These are phyloP conservation scores for Tokudaia muenninki DNA, from an alignment of 2,797 vertebrate genomes.

Conservation along the genomic window DNA sequence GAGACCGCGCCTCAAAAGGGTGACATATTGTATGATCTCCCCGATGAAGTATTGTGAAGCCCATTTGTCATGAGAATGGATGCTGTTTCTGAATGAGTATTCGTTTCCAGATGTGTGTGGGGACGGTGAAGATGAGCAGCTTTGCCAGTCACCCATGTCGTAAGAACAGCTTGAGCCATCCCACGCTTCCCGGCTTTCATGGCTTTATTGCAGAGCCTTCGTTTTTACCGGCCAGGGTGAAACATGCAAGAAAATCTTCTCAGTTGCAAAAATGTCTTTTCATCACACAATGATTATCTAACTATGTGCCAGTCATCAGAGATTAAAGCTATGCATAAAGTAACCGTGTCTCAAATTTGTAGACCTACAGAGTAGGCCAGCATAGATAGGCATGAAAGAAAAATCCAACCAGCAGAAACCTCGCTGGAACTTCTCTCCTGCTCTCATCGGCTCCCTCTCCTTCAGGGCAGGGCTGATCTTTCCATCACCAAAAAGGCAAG, in stretches of 20 bases:
- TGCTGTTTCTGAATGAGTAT: slow-evolving; percentile 22
- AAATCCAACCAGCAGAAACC: not conserved
- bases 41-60: not conserved
- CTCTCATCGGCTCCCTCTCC: too few species aligned
- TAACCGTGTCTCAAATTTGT: not conserved
- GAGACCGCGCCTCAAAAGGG: not conserved
- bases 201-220: not conserved
- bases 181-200: not conserved
- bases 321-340: slow-evolving; percentile 1
- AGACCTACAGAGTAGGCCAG: not conserved
- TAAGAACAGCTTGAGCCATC: not conserved
- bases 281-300: not conserved
- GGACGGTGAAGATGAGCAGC: not conserved
- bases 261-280: not conserved
- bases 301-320: not conserved
- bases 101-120: not conserved
- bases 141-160: not conserved
- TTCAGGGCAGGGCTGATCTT: not conserved
- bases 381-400: not conserved
- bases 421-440: not conserved
- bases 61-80: slow-evolving; percentile 1
- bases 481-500: not conserved
- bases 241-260: not conserved
- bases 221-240: not conserved
- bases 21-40: not conserved